Evolutionary conservation across 2,888 invertebrate species (phyloP).

Genomic region (Ochropleura plecta): DNA sequence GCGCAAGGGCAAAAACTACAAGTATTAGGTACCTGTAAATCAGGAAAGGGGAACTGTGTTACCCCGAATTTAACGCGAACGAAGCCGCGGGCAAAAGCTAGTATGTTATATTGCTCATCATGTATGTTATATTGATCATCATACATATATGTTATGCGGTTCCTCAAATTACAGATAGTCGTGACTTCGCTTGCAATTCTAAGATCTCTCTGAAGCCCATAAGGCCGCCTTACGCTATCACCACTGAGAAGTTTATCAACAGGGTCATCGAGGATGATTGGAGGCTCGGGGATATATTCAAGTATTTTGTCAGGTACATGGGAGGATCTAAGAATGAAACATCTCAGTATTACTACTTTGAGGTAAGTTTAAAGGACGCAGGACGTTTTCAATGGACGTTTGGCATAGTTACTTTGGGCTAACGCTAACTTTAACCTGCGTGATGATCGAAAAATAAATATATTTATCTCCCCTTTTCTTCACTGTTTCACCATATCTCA

Average conservation of each 20-base stretch:
- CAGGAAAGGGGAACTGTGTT: too few relatives aligned
- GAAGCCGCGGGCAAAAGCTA: too few relatives aligned
- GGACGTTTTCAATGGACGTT: too few relatives aligned
- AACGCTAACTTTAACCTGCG: too few relatives aligned
- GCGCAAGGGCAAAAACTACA: too few relatives aligned
- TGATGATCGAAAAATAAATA: too few relatives aligned
- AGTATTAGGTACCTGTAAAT: too few relatives aligned
- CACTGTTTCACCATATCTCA: too few relatives aligned
- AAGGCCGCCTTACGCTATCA: conserved; percentile 73
- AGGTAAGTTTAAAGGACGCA: conserved; percentile 69
- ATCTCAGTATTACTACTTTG: conserved; percentile 82
- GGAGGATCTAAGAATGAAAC: conserved; percentile 77
- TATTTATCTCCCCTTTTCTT: too few relatives aligned
- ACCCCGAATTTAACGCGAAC: too few relatives aligned
- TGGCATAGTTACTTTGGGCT: too few relatives aligned
- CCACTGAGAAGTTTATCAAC: conserved; percentile 74
- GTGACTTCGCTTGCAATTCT: conserved; percentile 68
- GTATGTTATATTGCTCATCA: too few relatives aligned
- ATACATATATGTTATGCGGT: not conserved
- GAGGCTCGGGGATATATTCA: conserved; percentile 75
- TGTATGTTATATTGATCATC: not conserved
- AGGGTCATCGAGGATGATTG: conserved; percentile 80
- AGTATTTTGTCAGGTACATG: conserved; percentile 76
- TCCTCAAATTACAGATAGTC: conserved; percentile 70
- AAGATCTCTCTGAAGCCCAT: conserved; percentile 73